A percentile compares a stretch with the other conserved stretches of the same genome.
These are phyloP conservation scores for Melieria picta DNA, from an alignment of 2,888 invertebrate genomes.

Conservation along the genomic window DNA sequence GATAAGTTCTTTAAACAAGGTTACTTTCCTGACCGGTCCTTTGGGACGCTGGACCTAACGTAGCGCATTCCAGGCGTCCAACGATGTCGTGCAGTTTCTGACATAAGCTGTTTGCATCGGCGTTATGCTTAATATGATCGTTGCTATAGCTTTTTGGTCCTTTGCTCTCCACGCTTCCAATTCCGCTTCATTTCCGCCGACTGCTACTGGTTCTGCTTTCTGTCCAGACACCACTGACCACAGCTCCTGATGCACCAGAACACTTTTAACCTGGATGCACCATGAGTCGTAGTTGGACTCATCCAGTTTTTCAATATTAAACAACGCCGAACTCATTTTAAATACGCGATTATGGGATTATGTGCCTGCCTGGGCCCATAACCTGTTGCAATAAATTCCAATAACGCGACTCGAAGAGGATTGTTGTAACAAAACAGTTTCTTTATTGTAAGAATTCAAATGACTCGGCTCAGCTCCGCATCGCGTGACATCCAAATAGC, in stretches of 20 bases:
- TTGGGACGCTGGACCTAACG: not conserved
- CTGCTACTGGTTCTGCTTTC: not conserved
- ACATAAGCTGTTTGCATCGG: slow-evolving; percentile 27
- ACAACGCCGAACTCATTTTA: slow-evolving; percentile 8
- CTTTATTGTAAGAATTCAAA: too few relatives aligned
- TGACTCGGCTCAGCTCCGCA: too few relatives aligned
- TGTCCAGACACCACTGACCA: slow-evolving; percentile 23
- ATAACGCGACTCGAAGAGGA: too few relatives aligned
- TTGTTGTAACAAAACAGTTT: too few relatives aligned
- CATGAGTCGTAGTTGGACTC: slow-evolving; percentile 38
- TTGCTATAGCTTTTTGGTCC: slow-evolving; percentile 30
- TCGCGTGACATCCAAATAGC: too few relatives aligned
- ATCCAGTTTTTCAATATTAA: slow-evolving; percentile 3
- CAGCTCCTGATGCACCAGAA: slow-evolving; percentile 37
- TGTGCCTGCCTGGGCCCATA: slow-evolving; percentile 34
- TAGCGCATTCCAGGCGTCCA: not conserved
- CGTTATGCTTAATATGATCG: slow-evolving; percentile 30
- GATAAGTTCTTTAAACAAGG: slow-evolving; percentile 1
- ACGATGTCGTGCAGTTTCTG: slow-evolving; percentile 15
- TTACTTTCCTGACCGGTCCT: slow-evolving; percentile 9
- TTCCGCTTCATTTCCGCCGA: not conserved
- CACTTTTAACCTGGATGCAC: slow-evolving; percentile 32
- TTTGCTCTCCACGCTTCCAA: slow-evolving; percentile 14
- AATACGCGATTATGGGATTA: too few relatives aligned
- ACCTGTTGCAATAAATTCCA: slow-evolving; percentile 20